phyloP scores from a whole-genome alignment of 2,888 invertebrate genomes.

The Cylloceria caligata region DNA sequence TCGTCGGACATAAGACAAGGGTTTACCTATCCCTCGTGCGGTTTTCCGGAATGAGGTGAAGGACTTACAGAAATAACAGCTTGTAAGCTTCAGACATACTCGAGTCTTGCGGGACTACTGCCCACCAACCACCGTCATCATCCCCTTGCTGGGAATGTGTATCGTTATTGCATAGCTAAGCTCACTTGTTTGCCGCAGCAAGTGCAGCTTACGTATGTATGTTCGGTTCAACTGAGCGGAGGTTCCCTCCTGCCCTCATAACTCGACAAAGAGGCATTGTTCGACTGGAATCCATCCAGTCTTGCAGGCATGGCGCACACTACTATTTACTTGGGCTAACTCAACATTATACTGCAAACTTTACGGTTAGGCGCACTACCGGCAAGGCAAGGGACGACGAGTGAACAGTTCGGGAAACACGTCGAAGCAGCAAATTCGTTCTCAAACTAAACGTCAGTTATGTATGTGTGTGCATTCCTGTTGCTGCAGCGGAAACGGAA shows the following conservation, averaged over 20 bases:
- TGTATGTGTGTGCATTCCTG: slow-evolving; percentile 10
- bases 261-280: slow-evolving; percentile 81
- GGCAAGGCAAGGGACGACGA: slow-evolving; percentile 21
- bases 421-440: slow-evolving; percentile 46
- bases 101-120: slow-evolving; percentile 12
- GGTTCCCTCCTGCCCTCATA: slow-evolving; percentile 27
- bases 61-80: slow-evolving; percentile 40
- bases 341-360: slow-evolving; percentile 75
- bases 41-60: slow-evolving; percentile 1
- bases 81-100: slow-evolving; percentile 10
- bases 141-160: slow-evolving; percentile 60
- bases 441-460: slow-evolving; percentile 33
- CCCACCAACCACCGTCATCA: slow-evolving; percentile 30
- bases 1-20: slow-evolving; percentile 21
- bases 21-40: slow-evolving; percentile 14
- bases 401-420: slow-evolving; percentile 20
- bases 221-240: slow-evolving; percentile 40
- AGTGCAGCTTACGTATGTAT: slow-evolving; percentile 54
- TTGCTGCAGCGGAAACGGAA: slow-evolving; percentile 21
- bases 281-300: slow-evolving; percentile 76
- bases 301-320: slow-evolving; percentile 64
- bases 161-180: slow-evolving; percentile 77
- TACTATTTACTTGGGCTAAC: slow-evolving; percentile 80
- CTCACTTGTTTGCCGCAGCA: slow-evolving; percentile 74
- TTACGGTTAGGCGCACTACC: slow-evolving; percentile 25